Evolutionary conservation across 2,888 invertebrate genomes (phyloP), one percentile per base, ranked within the genome.

Genomic region (Parnassius glacialis): DNA sequence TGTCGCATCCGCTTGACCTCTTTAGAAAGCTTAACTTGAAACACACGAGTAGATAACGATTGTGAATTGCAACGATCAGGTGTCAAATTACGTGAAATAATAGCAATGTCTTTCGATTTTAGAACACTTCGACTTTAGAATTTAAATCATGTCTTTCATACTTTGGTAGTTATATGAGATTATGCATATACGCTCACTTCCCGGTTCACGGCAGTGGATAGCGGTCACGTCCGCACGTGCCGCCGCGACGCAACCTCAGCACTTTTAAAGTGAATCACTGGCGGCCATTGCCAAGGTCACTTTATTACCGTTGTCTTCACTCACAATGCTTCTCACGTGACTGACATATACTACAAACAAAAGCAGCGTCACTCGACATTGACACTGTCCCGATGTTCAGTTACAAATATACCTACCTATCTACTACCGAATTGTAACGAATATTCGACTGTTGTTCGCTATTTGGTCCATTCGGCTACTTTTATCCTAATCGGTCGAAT

Each of bases 261-360:
- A 65, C 67, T 66, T 67, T 25, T 64, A 41, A 42, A 54, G 25
- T 53, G 48, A 52, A 13, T 47, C 52, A 48, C 45, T 48, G 47
- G 41, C 9, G 70, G 68, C 75, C 79, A 80, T 62, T 74, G 80
- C 61, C 80, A 80, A 78, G 80, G 80, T 64, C 71, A 53, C 12
- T 13, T 10, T 13, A 3, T 12, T 2, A 12, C 61, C 53, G 57
- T 52, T 47, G 52, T 57, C 48, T 54, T 43, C 20, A 43, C 13
- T 48, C 50, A 16, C 42, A 25, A 45, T 44, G 12, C 9, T 11
- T 34, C 12, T 43, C 51, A 20, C 58, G 58, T 44, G 44, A 44
- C 51, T n/a, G 47, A n/a, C 47, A 47, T 34, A 34, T 34, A 34
- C 34, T 7, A 48, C 48, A 48, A 13, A 48, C 13, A 48, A 5